Conservation (phyloP, 1,140 invertebrate species). For the Saccostrea echinata region DNA sequence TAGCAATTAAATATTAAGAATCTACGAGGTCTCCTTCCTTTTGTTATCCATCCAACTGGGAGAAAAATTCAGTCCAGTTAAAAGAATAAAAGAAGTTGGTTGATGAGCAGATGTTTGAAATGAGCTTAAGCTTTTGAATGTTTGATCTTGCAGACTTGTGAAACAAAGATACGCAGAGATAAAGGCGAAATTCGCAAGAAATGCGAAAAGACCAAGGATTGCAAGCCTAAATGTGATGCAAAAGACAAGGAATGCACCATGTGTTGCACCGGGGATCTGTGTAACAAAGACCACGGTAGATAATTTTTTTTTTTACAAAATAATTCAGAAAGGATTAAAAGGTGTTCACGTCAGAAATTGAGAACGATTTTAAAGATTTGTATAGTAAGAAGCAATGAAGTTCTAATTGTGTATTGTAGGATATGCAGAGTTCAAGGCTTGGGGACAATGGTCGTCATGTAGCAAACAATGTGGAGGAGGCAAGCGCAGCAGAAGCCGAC, state of each 20-base stretch:
- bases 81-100: no score
- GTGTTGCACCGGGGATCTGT: constrained; percentile 3
- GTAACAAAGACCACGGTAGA: background rate
- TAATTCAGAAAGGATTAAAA: no score
- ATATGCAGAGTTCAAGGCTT: background rate
- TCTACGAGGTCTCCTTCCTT: no score
- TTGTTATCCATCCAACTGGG: no score
- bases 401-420: background rate
- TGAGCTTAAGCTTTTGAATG: no score
- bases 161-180: background rate
- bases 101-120: no score
- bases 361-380: no score
- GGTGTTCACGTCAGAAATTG: no score
- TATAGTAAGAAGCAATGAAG: no score
- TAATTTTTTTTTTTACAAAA: no score
- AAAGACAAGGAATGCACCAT: background rate
- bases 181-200: background rate
- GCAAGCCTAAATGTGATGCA: background rate
- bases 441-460: background rate
- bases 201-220: background rate
- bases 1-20: no score
- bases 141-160: background rate
- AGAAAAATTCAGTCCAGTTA: no score
- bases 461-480: constrained; percentile 19
- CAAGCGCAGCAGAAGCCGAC: background rate